Evolutionary conservation across 2,888 invertebrate species (phyloP), one percentile per base, ranked within the genome.

Genomic region (Pollenia griseotomentosa): DNA sequence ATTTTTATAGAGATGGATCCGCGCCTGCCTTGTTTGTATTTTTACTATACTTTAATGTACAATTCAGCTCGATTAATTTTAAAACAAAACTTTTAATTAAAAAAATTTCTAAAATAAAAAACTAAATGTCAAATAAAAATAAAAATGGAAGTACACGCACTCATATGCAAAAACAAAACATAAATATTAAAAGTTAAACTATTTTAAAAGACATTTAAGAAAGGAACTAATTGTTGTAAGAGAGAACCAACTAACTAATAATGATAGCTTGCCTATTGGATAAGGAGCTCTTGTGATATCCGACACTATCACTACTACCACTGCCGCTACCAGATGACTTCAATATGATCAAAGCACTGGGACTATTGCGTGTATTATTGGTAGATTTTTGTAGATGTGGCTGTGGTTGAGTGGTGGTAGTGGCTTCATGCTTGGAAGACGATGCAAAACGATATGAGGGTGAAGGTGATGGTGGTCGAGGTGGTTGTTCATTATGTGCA

Each of bases 231-330:
- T 48, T 57, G 14, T 12, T 79, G n/a, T 51, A 79, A 70, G 33
- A 61, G 40, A 75, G 55, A 59, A 48, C 57, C 73, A 87, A 84
- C 77, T 81, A 84, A 79, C 74, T 77, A 87, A 80, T 80, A 83
- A 81, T 86, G 73, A 75, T 87, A 71, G 86, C 90, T 90, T 90
- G 89, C 90, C 90, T 90, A 89, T 88, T 89, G 70, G 89, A 90
- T 80, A 89, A 88, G 74, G 90, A 89, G 57, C 89, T 88, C 82
- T 90, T 89, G 83, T 90, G 89, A 82, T 87, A 89, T 88, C 88
- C 89, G 66, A 88, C 88, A 74, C 85, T 89, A 86, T 88, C 89
- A 85, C 88, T 88, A 88, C 85, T 88, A 87, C 88, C 83, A 86
- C 89, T 88, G 77, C 89, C 88, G 86, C 78, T 87, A 65, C 83